Conservation (phyloP, 2,888 invertebrate genomes). For the Zygogramma bicolorata region DNA sequence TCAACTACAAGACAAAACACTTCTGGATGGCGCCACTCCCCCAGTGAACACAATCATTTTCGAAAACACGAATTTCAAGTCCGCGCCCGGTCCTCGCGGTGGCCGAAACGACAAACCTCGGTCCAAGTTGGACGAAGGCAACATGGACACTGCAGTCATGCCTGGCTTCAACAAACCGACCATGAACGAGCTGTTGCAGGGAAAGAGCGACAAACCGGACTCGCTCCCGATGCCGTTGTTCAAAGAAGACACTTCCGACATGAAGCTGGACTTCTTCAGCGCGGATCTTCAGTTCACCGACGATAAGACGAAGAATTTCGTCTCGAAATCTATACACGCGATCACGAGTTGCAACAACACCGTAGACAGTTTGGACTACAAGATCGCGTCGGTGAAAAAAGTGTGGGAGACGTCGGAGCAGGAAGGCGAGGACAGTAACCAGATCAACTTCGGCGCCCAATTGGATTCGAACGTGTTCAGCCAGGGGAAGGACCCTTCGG, state of each 20-base stretch:
- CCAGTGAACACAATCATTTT: constrained; percentile 91
- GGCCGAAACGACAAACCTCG: constrained; percentile 72
- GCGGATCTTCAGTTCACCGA: constrained; percentile 83
- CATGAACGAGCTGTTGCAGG: constrained; percentile 61
- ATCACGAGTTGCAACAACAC: constrained; percentile 79
- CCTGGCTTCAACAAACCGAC: constrained; percentile 68
- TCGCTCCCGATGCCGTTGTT: constrained; percentile 77
- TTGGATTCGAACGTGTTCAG: constrained; percentile 67
- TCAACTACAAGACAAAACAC: constrained; percentile 66
- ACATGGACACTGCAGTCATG: constrained; percentile 59
- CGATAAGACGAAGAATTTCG: constrained; percentile 74
- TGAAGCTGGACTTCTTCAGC: constrained; percentile 94
- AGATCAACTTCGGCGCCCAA: constrained; percentile 53
- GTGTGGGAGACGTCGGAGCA: constrained; percentile 79
- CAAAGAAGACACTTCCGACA: constrained; percentile 86
- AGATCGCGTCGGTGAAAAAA: constrained; percentile 94
- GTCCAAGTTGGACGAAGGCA: constrained; percentile 72
- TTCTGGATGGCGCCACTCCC: constrained; percentile 81
- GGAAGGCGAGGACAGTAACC: constrained; percentile 66
- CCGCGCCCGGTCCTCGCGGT: constrained; percentile 73
- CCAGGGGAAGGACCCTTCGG: constrained; percentile 62
- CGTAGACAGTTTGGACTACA: constrained; percentile 88
- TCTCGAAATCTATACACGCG: constrained; percentile 72
- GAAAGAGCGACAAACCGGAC: constrained; percentile 65
- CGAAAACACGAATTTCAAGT: constrained; percentile 91